Percentiles rank a stretch among this genome's conserved stretches.
phyloP scores from a whole-genome alignment of 2,888 invertebrate genomes.

The Macrophya alboannulata region DNA sequence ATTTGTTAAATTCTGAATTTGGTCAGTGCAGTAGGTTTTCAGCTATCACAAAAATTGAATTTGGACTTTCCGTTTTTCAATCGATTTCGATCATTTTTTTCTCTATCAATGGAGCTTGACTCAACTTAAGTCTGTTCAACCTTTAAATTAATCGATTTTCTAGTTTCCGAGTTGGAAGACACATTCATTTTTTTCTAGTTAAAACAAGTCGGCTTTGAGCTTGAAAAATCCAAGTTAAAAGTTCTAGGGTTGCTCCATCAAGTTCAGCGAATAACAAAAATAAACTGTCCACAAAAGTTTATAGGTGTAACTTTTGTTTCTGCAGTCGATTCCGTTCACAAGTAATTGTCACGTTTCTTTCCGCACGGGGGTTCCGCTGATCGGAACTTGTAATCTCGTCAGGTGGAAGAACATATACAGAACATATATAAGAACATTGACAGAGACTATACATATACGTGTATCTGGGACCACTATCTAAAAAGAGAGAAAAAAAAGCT shows the following conservation, averaged over 20 bases:
- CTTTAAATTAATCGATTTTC: too few species aligned
- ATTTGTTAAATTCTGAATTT: too few species aligned
- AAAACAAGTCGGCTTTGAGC: too few species aligned
- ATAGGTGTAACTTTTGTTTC: neutral
- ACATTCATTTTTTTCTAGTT: too few species aligned
- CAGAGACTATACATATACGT: neutral
- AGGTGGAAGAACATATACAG: neutral
- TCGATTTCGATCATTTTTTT: too few species aligned
- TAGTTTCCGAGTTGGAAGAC: too few species aligned
- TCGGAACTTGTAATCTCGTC: conserved; percentile 40
- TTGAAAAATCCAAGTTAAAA: neutral
- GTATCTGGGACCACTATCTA: neutral
- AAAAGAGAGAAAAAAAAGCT: conserved; percentile 44
- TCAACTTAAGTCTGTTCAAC: too few species aligned
- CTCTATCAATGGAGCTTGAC: too few species aligned
- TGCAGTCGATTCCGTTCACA: conserved; percentile 24
- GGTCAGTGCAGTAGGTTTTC: too few species aligned
- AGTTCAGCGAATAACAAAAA: neutral
- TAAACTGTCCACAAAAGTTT: neutral
- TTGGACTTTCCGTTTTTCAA: too few species aligned
- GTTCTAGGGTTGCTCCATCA: neutral
- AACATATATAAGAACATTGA: too few species aligned
- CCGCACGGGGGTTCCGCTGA: neutral
- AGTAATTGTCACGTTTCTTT: conserved; percentile 39
- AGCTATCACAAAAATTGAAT: too few species aligned